Base-by-base conservation (phyloP, 2,888 invertebrate genomes). In the Xestia sexstrigata region DNA sequence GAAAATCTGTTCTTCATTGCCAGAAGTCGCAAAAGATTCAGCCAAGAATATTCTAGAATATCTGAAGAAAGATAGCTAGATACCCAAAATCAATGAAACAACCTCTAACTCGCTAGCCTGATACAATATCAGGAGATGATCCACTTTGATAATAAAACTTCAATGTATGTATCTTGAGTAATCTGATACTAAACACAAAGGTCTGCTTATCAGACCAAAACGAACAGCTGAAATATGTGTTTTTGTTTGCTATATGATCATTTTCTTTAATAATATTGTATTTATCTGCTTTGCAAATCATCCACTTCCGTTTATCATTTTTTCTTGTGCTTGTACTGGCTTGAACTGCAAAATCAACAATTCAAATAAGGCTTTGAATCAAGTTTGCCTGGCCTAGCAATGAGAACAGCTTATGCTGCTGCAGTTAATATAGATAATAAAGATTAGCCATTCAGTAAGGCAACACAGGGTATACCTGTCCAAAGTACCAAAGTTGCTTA, bases 81-180 rank as follows among this genome's bases (percentile, higher is more conserved):
- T 47, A 47, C 13, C n/a, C 7, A 20, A 66, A 49, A 49, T 39
- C 72, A 69, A 65, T 82, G n/a, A 63, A 60, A 77, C 42, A 77
- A 68, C 62, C 67, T 77, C 74, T 62, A 62, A 6, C 17, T 39
- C 35, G 15, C 15, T 55, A 15, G 23, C 45, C 17, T 58, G 35
- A 70, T 74, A 62, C 23, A 39, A 17, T 76, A 71, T 79, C 78
- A 67, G 7, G 23, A 74, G 84, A 84, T 84, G 81, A 67, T 81
- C 84, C 35, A 70, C 39, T 72, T 83, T 81, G 81, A 83, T 83
- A 84, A 72, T 52, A n/a, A n/a, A n/a, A 26, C 17, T 26, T 9
- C 42, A 52, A 45, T n/a, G 47, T 42, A 52, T 62, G 30, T 70
- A 70, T 71, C 42, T 58, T 73, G 39, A 78, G n/a, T 81, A 70